Evolutionary conservation across 2,113 vertebrate species (phyloP).

Genomic region (Colius striatus): DNA sequence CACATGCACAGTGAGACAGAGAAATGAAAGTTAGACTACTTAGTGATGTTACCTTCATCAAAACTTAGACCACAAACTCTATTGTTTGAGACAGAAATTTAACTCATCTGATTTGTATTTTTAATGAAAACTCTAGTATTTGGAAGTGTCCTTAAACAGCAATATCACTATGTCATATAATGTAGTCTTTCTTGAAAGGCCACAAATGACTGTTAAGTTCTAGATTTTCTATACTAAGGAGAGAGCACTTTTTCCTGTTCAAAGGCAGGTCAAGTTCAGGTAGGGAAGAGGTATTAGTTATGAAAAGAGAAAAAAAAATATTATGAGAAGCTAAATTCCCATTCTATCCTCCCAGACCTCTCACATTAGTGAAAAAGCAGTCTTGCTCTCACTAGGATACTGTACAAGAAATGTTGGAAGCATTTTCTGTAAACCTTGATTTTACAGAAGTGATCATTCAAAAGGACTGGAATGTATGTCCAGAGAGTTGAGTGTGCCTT

Average conservation of each 20-base stretch:
- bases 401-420: neutral
- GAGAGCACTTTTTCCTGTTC: neutral
- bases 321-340: neutral
- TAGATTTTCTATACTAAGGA: neutral
- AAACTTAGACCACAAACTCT: neutral
- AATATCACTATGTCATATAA: neutral
- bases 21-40: neutral
- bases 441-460: neutral
- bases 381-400: neutral
- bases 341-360: neutral
- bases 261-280: neutral
- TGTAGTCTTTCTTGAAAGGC: neutral
- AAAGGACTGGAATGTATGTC: neutral
- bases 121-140: neutral
- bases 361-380: neutral
- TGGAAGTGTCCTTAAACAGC: neutral
- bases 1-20: neutral
- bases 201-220: neutral
- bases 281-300: neutral
- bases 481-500: neutral
- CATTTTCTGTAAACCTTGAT: neutral
- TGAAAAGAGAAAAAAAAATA: neutral
- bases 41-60: neutral
- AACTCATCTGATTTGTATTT: neutral
- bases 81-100: neutral